phyloP scores from a whole-genome alignment of 2,797 vertebrate species.

The Falco biarmicus region DNA sequence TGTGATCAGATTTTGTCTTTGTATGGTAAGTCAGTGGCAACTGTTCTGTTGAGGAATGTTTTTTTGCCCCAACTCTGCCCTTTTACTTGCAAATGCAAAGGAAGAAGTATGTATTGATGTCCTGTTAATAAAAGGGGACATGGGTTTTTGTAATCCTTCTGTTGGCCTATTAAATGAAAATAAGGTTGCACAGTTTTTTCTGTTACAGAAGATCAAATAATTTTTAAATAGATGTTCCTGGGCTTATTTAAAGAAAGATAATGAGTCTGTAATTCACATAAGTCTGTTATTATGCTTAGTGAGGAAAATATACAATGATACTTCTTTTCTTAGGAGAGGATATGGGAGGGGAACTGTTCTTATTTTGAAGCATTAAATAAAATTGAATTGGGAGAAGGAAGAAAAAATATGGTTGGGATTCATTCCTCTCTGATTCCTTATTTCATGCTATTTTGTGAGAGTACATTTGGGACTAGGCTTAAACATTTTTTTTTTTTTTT shows the following conservation, averaged over 20 bases:
- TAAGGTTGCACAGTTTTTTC: not conserved
- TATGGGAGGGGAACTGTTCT: not conserved
- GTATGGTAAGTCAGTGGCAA: not conserved
- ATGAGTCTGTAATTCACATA: not conserved
- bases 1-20: conserved; percentile 20
- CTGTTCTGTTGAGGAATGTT: not conserved
- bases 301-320: not conserved
- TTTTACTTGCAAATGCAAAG: not conserved
- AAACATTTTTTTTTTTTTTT: not conserved
- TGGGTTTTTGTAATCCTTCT: not conserved
- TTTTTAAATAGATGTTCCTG: not conserved
- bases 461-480: not conserved
- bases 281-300: not conserved
- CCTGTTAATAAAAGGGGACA: not conserved
- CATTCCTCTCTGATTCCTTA: not conserved
- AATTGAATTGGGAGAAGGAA: not conserved
- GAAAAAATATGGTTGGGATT: not conserved
- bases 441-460: not conserved
- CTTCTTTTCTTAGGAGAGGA: not conserved
- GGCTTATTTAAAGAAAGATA: not conserved
- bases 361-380: not conserved
- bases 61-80: not conserved
- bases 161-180: not conserved
- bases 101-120: not conserved
- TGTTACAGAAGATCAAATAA: not conserved